Evolutionary conservation across 2,113 vertebrate species (phyloP).

Genomic region (Colius striatus): DNA sequence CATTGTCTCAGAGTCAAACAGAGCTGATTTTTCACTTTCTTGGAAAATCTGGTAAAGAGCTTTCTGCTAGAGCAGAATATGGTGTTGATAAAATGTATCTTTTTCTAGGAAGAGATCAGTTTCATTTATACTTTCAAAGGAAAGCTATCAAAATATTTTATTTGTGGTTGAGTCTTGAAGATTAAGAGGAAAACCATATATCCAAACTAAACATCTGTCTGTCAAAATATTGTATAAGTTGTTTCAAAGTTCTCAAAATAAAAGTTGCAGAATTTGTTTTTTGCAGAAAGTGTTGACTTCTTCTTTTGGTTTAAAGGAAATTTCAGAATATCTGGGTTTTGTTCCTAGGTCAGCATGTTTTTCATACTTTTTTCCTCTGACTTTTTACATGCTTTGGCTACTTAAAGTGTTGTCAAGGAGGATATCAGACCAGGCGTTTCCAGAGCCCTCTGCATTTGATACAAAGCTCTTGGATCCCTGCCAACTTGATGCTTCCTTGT

Average conservation of each 20-base stretch:
- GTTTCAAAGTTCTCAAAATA: slow-evolving; percentile 10
- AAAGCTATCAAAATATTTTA: slow-evolving; percentile 1
- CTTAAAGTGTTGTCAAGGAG: background rate
- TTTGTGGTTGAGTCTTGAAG: background rate
- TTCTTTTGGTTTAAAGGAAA: background rate
- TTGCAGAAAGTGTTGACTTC: background rate
- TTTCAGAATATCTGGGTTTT: background rate
- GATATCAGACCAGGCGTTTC: background rate
- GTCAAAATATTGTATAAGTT: slow-evolving; percentile 4
- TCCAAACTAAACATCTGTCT: background rate
- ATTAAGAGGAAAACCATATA: background rate
- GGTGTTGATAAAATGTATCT: background rate
- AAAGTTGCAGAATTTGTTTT: background rate
- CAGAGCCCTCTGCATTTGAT: background rate
- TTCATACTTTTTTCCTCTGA: background rate
- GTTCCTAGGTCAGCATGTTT: background rate
- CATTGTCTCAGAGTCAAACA: background rate
- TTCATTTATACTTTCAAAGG: background rate
- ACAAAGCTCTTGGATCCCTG: background rate
- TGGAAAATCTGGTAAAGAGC: background rate
- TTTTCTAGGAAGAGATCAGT: background rate
- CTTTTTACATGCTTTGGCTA: background rate
- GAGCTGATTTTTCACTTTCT: slow-evolving; percentile 5
- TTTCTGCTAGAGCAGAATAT: background rate
- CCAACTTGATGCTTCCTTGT: background rate